phyloP scores from a whole-genome alignment of 2,888 invertebrate genomes.

The Meteorus cinctellus region DNA sequence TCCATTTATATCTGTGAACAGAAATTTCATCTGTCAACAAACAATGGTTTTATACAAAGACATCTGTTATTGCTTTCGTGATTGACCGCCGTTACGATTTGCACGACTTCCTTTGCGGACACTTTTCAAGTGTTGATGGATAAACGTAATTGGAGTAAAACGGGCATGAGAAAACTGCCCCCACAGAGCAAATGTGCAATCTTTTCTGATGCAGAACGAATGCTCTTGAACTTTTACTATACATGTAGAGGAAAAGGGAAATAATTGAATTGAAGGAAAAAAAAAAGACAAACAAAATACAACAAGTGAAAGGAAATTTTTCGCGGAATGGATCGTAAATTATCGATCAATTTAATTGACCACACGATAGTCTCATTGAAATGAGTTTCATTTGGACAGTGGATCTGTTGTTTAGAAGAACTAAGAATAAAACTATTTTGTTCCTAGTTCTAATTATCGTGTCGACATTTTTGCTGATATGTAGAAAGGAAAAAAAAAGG shows the following conservation, averaged over 20 bases:
- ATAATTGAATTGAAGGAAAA: background rate
- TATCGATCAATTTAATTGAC: too few species aligned
- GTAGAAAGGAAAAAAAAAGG: too few species aligned
- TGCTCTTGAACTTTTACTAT: constrained; percentile 23
- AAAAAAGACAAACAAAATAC: background rate
- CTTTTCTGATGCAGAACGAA: constrained; percentile 22
- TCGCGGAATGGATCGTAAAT: too few species aligned
- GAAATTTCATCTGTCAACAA: background rate
- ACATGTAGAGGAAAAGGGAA: background rate
- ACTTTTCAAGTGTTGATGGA: constrained; percentile 27
- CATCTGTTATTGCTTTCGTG: constrained; percentile 37
- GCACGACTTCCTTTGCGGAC: constrained; percentile 27
- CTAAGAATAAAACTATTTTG: too few species aligned
- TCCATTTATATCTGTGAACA: constrained; percentile 17
- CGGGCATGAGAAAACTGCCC: constrained; percentile 8
- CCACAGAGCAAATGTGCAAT: background rate
- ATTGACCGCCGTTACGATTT: constrained; percentile 34
- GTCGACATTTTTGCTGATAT: too few species aligned
- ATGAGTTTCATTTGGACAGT: too few species aligned
- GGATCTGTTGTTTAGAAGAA: too few species aligned
- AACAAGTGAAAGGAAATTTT: constrained; percentile 3
- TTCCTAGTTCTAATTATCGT: too few species aligned
- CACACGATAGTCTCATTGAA: too few species aligned
- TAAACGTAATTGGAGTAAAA: constrained; percentile 40
- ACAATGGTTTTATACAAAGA: constrained; percentile 20